Conservation (phyloP, 2,888 invertebrate genomes). For the Strigamia maritima region DNA sequence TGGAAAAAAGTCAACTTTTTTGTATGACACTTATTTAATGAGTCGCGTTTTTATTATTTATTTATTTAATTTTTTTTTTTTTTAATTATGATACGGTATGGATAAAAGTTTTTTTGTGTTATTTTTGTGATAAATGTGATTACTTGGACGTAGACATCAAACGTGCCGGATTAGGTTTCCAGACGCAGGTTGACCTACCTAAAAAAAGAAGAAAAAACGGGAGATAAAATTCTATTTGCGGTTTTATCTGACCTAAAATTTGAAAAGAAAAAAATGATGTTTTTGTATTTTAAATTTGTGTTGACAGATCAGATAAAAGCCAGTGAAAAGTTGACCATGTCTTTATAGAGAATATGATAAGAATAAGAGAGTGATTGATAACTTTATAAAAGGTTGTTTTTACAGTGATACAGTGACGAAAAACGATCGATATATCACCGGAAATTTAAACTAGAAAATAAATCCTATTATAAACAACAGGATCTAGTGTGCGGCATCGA, state of each 20-base stretch:
- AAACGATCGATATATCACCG: conserved; percentile 1
- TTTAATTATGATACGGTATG: not conserved
- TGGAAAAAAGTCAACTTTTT: no score
- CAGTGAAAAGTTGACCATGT: not conserved
- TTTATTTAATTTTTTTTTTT: not conserved
- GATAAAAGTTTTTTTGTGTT: not conserved
- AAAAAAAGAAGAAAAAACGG: not conserved
- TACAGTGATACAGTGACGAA: not conserved
- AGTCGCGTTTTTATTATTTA: no score
- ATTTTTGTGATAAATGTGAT: not conserved
- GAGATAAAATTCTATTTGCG: conserved; percentile 12
- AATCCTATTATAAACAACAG: conserved; percentile 29
- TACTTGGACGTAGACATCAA: not conserved
- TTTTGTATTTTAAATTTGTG: no score
- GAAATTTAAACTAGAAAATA: conserved; percentile 8
- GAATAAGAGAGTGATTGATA: not conserved
- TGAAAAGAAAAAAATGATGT: not conserved
- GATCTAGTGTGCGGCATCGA: not conserved
- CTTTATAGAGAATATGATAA: not conserved
- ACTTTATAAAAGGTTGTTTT: not conserved
- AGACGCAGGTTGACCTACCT: not conserved
- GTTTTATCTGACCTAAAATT: conserved; percentile 13
- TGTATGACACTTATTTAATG: no score
- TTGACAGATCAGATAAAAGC: not conserved
- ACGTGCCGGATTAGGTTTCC: not conserved